Conservation (phyloP, 2,888 invertebrate genomes). For the Mesodorylaimus sp. region DNA sequence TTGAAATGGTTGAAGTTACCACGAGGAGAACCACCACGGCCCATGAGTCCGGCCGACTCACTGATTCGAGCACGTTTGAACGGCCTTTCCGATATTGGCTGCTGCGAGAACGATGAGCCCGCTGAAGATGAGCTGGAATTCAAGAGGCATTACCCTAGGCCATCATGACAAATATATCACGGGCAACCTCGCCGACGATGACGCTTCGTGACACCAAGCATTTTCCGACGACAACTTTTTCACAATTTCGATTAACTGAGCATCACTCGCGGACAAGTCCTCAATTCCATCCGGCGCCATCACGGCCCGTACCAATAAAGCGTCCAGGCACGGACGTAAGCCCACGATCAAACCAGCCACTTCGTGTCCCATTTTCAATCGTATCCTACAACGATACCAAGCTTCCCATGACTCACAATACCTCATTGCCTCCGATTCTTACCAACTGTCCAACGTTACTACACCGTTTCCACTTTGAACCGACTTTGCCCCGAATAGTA, state of each 20-base stretch:
- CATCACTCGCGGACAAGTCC: slow-evolving; percentile 41
- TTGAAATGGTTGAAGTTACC: too few relatives aligned
- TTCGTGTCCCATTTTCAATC: slow-evolving; percentile 59
- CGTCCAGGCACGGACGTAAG: slow-evolving; percentile 69
- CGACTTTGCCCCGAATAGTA: slow-evolving; percentile 77
- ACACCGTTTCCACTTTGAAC: slow-evolving; percentile 48
- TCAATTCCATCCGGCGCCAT: slow-evolving; percentile 56
- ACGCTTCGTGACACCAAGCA: slow-evolving; percentile 55
- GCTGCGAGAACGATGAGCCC: too few relatives aligned
- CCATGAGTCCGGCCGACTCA: too few relatives aligned
- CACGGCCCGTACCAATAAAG: slow-evolving; percentile 58
- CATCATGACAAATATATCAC: too few relatives aligned
- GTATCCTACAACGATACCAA: slow-evolving; percentile 41
- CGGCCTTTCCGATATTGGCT: too few relatives aligned
- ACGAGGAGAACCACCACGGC: too few relatives aligned
- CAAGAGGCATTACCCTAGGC: too few relatives aligned
- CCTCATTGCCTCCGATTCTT: slow-evolving; percentile 12
- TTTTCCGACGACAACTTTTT: slow-evolving; percentile 54
- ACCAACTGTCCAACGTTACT: slow-evolving; percentile 76
- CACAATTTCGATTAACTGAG: slow-evolving; percentile 46
- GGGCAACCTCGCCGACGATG: too few relatives aligned
- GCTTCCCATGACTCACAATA: background rate
- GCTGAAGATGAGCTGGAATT: too few relatives aligned
- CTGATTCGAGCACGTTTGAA: too few relatives aligned
- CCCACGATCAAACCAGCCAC: slow-evolving; percentile 64